phyloP scores from a whole-genome alignment of 2,113 vertebrate species.

The Stercorarius parasiticus region DNA sequence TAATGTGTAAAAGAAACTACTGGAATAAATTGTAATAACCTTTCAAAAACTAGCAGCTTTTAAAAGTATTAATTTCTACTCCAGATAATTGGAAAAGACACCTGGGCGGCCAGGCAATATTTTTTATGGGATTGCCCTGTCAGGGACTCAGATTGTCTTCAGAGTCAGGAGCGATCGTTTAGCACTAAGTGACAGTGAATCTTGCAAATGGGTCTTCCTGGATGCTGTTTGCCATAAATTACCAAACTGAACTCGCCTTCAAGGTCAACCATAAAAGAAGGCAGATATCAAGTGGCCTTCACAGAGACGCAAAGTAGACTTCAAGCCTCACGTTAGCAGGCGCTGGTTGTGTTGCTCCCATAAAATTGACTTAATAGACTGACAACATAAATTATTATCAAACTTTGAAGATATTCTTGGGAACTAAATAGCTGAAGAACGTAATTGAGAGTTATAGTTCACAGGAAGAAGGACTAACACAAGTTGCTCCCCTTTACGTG shows the following conservation, averaged over 20 bases:
- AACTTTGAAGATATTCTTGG: conserved; percentile 53
- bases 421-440: conserved; percentile 40
- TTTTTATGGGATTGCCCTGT: conserved; percentile 87
- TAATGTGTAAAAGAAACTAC: conserved; percentile 78
- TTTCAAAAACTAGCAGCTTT: conserved; percentile 89
- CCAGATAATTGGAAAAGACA: conserved; percentile 90
- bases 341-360: conserved; percentile 38
- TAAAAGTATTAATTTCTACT: conserved; percentile 92
- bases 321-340: conserved; percentile 49
- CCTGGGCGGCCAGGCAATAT: conserved; percentile 82
- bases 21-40: conserved; percentile 87
- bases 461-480: conserved; percentile 23
- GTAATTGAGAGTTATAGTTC: not conserved
- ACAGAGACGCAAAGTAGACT: conserved; percentile 18
- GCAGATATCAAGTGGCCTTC: conserved; percentile 75
- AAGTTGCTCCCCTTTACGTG: not conserved
- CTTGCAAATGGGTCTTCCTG: conserved; percentile 87
- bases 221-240: conserved; percentile 87
- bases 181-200: conserved; percentile 88
- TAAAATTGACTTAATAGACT: conserved; percentile 73
- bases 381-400: conserved; percentile 69
- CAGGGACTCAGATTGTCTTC: conserved; percentile 87
- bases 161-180: conserved; percentile 81
- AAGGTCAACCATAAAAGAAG: conserved; percentile 83
- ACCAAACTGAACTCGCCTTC: conserved; percentile 76